Evolutionary conservation across 2,888 invertebrate genomes (phyloP), one percentile per base, ranked within the genome.

Genomic region (Folsomia manolachei): DNA sequence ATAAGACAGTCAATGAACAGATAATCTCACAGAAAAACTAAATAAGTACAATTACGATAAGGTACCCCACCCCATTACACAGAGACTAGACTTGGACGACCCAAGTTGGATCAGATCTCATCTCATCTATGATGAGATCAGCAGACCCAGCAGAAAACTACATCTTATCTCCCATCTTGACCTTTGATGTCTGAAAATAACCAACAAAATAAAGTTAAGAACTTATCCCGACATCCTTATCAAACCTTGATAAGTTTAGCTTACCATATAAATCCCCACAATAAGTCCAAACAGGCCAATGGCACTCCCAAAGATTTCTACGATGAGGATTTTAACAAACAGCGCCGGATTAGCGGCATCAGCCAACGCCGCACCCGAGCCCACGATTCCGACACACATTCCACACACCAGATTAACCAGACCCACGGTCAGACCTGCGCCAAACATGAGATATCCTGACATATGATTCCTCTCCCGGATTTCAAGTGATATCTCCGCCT

Each of bases 291-390:
- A 99, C 24, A 99, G 89, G 83, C 99, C 99, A 83, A 99, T 98
- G 82, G 99, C 99, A 83, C 95, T 96, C 73, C 97, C 99, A 83
- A 99, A 99, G 85, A 99, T 99, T 86, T 99, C 99, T 63, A 99
- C 93, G 84, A 99, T 97, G 61, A 99, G 89, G 84, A 99, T 97
- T 86, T 97, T 98, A 67, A 99, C 98, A 83, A 99, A 99, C 7
- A 99, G 88, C 1, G 93, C 90, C 21, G 95, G 90, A 84, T 99
- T 97, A 56, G 98, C 98, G 27, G 99, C 99, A 86, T 99, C 99
- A 68, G 98, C 92, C 11, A 99, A 88, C 21, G 99, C 99, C 61
- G 99, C 98, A 74, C 98, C 97, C 1, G 97, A 98, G 21, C 88
- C 99, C 39, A 99, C 97, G 82, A 98, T 92, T n/a, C 99, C 98